phyloP scores from a whole-genome alignment of 2,113 vertebrate species.

The Bos taurus region DNA sequence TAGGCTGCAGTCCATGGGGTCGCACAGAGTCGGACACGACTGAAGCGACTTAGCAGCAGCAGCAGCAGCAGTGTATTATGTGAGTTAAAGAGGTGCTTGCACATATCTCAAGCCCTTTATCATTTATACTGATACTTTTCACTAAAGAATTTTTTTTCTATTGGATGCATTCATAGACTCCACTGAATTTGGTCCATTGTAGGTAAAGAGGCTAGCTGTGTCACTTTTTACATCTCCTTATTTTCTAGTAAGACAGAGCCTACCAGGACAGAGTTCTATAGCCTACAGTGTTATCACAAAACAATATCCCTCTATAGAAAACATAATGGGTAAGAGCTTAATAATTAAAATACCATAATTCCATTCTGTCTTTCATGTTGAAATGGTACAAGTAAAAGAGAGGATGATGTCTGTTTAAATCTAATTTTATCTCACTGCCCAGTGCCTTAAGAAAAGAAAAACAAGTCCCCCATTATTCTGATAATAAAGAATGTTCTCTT shows the following conservation, averaged over 20 bases:
- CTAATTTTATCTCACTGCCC: conserved; percentile 34
- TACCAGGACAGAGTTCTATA: neutral
- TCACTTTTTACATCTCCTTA: neutral
- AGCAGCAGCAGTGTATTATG: neutral
- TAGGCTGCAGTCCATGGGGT: too few relatives aligned
- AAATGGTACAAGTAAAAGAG: neutral
- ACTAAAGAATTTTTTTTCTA: neutral
- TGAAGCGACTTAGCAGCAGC: too few relatives aligned
- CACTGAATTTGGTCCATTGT: neutral
- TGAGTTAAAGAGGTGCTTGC: neutral
- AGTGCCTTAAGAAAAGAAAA: conserved; percentile 34
- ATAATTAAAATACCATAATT: conserved; percentile 48
- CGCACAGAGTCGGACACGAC: too few relatives aligned
- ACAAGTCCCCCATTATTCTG: conserved; percentile 46
- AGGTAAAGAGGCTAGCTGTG: neutral
- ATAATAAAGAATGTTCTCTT: conserved; percentile 70
- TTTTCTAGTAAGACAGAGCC: neutral
- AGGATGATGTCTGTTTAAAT: neutral
- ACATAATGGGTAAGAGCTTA: neutral
- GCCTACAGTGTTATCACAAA: neutral
- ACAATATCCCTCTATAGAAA: neutral
- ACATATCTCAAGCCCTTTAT: neutral
- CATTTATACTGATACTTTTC: neutral
- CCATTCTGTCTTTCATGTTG: neutral
- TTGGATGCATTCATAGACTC: neutral